Base-by-base conservation (phyloP, 2,888 invertebrate species). In the Danaus chrysippus region DNA sequence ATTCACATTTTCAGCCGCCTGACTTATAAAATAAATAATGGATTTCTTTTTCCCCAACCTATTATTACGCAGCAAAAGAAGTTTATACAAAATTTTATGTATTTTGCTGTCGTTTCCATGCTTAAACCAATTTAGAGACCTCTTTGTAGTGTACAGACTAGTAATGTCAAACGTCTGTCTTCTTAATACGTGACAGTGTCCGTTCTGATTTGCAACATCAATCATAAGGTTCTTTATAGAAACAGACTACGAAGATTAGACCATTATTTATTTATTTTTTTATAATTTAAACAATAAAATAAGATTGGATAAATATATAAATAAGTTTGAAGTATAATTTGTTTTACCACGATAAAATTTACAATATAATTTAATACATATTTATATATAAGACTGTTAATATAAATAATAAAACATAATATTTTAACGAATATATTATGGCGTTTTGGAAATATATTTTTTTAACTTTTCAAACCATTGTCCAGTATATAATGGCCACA, bases 101-200 rank as follows among this genome's bases (percentile, higher is more conserved):
- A n/a, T n/a, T n/a, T n/a, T n/a, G n/a, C n/a, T n/a, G n/a, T n/a
- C n/a, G n/a, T n/a, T n/a, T n/a, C n/a, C n/a, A n/a, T n/a, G n/a
- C n/a, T n/a, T n/a, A n/a, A n/a, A n/a, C n/a, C n/a, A n/a, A n/a
- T n/a, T 65, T 65, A 61, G 19, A 56, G 56, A 44, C 60, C 19
- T 49, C 49, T 65, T 61, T 63, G 60, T 65, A 52, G 46, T 44
- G 56, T 43, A 60, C 60, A 61, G 65, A 65, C 63, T 65, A 65
- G 57, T 54, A 53, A 56, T 65, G 65, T 65, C 65, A 65, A 63
- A 65, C 42, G 63, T 60, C 61, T 61, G 60, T 61, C 63, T 54
- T 53, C 63, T 61, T 59, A 59, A 63, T 13, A 58, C 56, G 56
- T 61, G 63, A 61, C 63, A 46, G 55, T 61, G 61, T 59, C 46